Evolutionary conservation across 2,888 invertebrate genomes (phyloP).

Genomic region (Steromphala cineraria): DNA sequence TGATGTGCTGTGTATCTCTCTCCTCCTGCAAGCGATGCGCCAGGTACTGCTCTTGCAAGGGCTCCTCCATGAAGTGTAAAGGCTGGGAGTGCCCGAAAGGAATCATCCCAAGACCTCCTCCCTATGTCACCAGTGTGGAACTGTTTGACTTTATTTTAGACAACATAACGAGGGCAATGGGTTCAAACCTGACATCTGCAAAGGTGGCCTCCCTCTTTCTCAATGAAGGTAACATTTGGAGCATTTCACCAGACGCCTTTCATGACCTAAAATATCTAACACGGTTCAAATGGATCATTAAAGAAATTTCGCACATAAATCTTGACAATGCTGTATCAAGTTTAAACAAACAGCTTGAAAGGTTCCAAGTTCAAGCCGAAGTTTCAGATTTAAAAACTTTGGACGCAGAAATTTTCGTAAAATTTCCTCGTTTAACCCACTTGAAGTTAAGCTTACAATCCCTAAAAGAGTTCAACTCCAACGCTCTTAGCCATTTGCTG

Average conservation of each 20-base stretch:
- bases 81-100: too few relatives aligned
- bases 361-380: neutral
- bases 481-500: neutral
- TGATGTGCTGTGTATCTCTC: too few relatives aligned
- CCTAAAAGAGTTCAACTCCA: neutral
- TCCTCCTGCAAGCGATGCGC: too few relatives aligned
- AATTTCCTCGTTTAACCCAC: neutral
- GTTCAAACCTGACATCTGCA: neutral
- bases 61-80: too few relatives aligned
- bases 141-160: neutral
- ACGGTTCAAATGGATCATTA: neutral
- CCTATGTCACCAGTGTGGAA: neutral
- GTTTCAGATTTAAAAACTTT: neutral
- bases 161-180: neutral
- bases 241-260: neutral
- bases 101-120: neutral
- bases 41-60: too few relatives aligned
- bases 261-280: neutral
- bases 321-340: neutral
- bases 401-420: neutral
- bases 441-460: neutral
- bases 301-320: neutral
- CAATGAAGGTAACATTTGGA: neutral
- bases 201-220: neutral
- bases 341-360: neutral